Percentiles rank a stretch among this genome's conserved stretches.
phyloP scores from a whole-genome alignment of 1,140 invertebrate species.

The Drosophila burlai region DNA sequence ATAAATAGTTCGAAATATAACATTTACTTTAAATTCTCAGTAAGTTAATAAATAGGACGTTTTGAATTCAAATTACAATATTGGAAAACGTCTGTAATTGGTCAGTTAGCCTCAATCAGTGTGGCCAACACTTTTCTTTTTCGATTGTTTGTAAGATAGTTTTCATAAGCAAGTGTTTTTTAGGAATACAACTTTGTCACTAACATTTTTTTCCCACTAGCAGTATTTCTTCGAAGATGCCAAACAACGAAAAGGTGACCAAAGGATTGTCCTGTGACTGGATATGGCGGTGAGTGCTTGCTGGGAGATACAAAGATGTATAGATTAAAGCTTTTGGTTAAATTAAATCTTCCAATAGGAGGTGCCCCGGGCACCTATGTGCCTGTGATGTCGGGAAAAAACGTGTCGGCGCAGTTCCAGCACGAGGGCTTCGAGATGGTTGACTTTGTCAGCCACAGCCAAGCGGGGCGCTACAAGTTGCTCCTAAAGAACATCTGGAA shows the following conservation, averaged over 20 bases:
- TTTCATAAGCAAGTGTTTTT: too few species aligned
- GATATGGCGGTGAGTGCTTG: neutral
- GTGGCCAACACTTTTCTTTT: too few species aligned
- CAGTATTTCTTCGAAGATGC: neutral
- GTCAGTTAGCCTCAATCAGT: too few species aligned
- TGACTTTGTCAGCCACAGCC: fast-evolving
- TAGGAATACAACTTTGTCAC: neutral
- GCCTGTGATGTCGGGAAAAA: neutral
- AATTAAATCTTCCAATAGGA: neutral
- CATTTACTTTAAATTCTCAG: too few species aligned
- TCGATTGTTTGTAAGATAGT: too few species aligned
- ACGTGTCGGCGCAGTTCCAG: neutral
- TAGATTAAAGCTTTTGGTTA: slow-evolving; percentile 86
- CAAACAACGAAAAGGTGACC: too few species aligned
- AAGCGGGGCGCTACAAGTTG: neutral
- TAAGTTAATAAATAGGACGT: too few species aligned
- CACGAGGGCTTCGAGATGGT: neutral
- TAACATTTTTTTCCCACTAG: neutral
- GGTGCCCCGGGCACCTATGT: neutral
- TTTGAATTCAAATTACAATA: too few species aligned
- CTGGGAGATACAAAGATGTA: too few species aligned
- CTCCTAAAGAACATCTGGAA: neutral
- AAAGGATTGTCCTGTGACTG: neutral
- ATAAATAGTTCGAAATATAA: too few species aligned
- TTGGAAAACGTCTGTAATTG: too few species aligned